phyloP scores from a whole-genome alignment of 2,888 invertebrate genomes.

The Parthenolecanium corni region DNA sequence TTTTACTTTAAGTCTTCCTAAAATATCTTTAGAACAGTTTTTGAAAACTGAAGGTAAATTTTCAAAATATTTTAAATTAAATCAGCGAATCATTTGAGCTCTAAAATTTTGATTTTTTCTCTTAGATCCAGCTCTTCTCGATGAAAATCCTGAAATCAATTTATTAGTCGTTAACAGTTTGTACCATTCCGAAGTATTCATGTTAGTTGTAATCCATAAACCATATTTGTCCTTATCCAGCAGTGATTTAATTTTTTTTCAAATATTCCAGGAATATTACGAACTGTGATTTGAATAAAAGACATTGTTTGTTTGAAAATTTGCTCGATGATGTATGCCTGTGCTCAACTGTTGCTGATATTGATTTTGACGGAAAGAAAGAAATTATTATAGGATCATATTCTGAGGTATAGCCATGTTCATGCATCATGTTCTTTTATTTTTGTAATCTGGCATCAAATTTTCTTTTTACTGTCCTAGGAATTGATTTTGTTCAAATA shows the following conservation, averaged over 20 bases:
- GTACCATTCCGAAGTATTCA: conserved; percentile 42
- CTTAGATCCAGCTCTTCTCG: conserved; percentile 7
- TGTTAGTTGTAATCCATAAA: conserved; percentile 20
- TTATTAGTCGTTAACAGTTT: conserved; percentile 47
- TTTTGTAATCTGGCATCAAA: neutral
- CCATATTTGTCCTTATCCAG: neutral
- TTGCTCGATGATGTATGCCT: conserved; percentile 48
- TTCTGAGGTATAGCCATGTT: conserved; percentile 43
- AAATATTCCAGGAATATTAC: conserved; percentile 42
- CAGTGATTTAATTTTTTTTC: neutral
- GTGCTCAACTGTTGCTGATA: conserved; percentile 52
- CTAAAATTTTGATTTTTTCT: neutral
- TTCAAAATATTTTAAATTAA: too few species aligned
- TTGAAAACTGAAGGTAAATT: conserved; percentile 4
- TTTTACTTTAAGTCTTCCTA: conserved; percentile 36
- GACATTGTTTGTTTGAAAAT: conserved; percentile 42
- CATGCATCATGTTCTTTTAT: neutral
- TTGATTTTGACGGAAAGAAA: conserved; percentile 56
- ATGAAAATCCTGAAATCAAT: conserved; percentile 40
- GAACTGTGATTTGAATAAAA: conserved; percentile 42
- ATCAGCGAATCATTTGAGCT: neutral
- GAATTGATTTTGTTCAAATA: conserved; percentile 22
- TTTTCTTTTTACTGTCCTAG: neutral
- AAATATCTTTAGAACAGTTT: conserved; percentile 8
- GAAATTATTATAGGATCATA: conserved; percentile 59